These are phyloP conservation scores for Anguilla obscura DNA, from an alignment of 2,797 vertebrate species.

Conservation along the genomic window DNA sequence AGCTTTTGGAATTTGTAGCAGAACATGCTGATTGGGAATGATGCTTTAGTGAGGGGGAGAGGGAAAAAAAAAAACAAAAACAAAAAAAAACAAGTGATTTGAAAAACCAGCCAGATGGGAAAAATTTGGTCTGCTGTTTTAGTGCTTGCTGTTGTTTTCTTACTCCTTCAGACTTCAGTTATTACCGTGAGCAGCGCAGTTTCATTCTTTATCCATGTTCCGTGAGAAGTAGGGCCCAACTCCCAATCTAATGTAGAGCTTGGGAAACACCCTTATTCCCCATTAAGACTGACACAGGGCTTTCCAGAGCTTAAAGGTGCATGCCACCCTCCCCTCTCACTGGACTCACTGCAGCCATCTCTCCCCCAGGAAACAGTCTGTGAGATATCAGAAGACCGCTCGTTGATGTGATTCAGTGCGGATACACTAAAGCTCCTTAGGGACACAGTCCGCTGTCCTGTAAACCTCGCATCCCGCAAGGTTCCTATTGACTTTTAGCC, in stretches of 20 bases:
- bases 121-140: neutral
- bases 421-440: neutral
- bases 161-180: neutral
- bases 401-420: neutral
- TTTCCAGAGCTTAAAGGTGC: neutral
- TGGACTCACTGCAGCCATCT: slow-evolving; percentile 4
- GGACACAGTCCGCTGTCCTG: neutral
- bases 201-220: neutral
- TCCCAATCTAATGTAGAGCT: neutral
- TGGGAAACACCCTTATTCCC: neutral
- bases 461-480: neutral
- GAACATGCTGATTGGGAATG: neutral
- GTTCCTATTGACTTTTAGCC: neutral
- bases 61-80: neutral
- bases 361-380: neutral
- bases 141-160: neutral
- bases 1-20: neutral
- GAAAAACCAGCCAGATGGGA: neutral
- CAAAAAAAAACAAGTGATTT: neutral
- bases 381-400: slow-evolving; percentile 17
- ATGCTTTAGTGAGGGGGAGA: neutral
- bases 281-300: neutral
- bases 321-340: neutral
- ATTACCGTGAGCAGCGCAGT: neutral
- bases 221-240: too few species aligned